phyloP scores from a whole-genome alignment of 1,140 invertebrate genomes.

The Octopus sinensis region DNA sequence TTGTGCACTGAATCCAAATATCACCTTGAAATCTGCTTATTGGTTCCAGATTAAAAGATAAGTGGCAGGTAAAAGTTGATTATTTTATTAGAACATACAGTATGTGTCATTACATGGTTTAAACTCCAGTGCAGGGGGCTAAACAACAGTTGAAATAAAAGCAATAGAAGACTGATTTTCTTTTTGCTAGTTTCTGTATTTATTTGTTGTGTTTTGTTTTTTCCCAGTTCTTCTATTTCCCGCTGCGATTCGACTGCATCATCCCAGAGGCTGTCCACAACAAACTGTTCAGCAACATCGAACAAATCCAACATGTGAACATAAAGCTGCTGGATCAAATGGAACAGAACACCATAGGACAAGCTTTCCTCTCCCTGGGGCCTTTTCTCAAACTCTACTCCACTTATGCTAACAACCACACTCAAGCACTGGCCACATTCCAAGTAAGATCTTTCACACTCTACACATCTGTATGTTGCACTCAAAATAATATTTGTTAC shows the following conservation, averaged over 20 bases:
- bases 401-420: constrained; percentile 74
- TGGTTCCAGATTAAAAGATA: too few relatives aligned
- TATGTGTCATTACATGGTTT: too few relatives aligned
- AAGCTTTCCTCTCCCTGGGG: constrained; percentile 69
- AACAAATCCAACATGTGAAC: constrained; percentile 72
- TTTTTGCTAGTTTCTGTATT: too few relatives aligned
- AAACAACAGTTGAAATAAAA: too few relatives aligned
- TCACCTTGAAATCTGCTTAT: too few relatives aligned
- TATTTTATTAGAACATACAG: too few relatives aligned
- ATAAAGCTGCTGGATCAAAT: constrained; percentile 67
- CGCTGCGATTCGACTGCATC: constrained; percentile 64
- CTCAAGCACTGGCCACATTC: constrained; percentile 57
- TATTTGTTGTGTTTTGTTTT: background rate
- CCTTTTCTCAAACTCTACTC: constrained; percentile 78
- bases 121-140: too few relatives aligned
- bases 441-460: constrained; percentile 34
- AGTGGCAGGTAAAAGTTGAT: too few relatives aligned
- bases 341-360: constrained; percentile 65
- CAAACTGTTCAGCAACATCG: constrained; percentile 70
- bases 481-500: too few relatives aligned
- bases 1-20: background rate
- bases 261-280: constrained; percentile 63
- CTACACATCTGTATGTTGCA: background rate
- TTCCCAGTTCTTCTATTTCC: constrained; percentile 68
- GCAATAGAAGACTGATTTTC: too few relatives aligned